Conservation (phyloP, 2,797 vertebrate species). For the Karalla daura region DNA sequence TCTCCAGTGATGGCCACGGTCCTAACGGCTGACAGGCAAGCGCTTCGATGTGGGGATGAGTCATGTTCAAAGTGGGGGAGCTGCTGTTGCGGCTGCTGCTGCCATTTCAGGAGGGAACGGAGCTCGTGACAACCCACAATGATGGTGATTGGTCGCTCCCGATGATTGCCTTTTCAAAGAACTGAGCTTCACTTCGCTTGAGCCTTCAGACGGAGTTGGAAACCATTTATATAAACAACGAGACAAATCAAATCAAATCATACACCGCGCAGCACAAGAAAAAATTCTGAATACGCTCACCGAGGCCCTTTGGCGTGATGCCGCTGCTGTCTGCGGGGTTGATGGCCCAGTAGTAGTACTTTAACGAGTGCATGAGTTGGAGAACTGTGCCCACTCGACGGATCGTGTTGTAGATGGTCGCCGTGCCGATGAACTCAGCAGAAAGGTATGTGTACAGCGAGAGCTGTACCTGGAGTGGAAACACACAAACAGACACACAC, state of each 20-base stretch:
- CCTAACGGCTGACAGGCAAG: constrained; percentile 70
- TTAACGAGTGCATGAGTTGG: constrained; percentile 93
- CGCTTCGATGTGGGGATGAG: constrained; percentile 64
- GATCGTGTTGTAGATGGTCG: constrained; percentile 93
- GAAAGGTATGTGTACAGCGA: constrained; percentile 95
- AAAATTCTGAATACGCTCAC: constrained; percentile 83
- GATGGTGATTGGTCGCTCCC: constrained; percentile 42
- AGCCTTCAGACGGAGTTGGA: constrained; percentile 22
- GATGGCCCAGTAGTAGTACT: constrained; percentile 96
- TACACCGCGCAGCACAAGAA: neutral
- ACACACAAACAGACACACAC: constrained; percentile 10
- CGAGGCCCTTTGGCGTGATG: constrained; percentile 90
- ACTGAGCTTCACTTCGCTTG: constrained; percentile 21
- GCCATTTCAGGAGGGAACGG: constrained; percentile 51
- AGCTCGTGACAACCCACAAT: constrained; percentile 41
- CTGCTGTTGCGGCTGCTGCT: too few species aligned
- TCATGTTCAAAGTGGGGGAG: constrained; percentile 63
- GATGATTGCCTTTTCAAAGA: constrained; percentile 36
- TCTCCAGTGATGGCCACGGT: constrained; percentile 58
- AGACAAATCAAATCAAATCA: constrained; percentile 19
- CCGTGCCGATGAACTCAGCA: constrained; percentile 94
- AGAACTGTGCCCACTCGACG: constrained; percentile 94
- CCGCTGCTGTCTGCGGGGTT: constrained; percentile 92
- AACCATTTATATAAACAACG: constrained; percentile 31
- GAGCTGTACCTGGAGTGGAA: constrained; percentile 88